phyloP scores from a whole-genome alignment of 2,888 invertebrate species.

The Phaonia tiefii region DNA sequence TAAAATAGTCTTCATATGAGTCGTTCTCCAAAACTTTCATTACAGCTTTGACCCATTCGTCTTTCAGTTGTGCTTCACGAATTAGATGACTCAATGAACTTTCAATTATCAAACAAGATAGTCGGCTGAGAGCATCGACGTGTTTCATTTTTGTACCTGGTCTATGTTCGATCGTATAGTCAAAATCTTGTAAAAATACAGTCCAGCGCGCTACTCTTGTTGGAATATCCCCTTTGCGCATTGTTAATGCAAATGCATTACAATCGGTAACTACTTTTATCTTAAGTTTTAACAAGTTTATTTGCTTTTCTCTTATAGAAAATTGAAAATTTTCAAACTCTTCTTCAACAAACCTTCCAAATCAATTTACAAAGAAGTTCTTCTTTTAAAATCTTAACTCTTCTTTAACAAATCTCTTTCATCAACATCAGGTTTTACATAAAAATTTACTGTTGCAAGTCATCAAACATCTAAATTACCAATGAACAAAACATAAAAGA shows the following conservation, averaged over 20 bases:
- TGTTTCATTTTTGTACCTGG: slow-evolving; percentile 62
- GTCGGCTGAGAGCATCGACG: slow-evolving; percentile 58
- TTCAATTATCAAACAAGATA: slow-evolving; percentile 52
- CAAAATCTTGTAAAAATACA: slow-evolving; percentile 67
- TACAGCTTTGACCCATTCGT: slow-evolving; percentile 59
- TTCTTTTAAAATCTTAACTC: too few relatives aligned
- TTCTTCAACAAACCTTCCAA: too few relatives aligned
- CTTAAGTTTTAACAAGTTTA: too few relatives aligned
- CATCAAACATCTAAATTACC: too few relatives aligned
- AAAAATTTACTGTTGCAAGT: too few relatives aligned
- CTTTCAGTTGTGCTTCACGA: slow-evolving; percentile 49
- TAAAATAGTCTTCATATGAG: slow-evolving; percentile 54
- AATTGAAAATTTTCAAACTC: too few relatives aligned
- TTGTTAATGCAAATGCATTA: slow-evolving; percentile 56
- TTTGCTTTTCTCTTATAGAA: too few relatives aligned
- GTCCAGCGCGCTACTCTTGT: slow-evolving; percentile 57
- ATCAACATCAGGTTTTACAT: too few relatives aligned
- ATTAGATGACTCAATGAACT: slow-evolving; percentile 53
- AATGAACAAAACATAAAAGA: too few relatives aligned
- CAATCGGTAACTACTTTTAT: slow-evolving; percentile 56
- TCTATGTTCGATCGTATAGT: slow-evolving; percentile 68
- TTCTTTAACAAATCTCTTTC: too few relatives aligned
- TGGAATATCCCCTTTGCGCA: slow-evolving; percentile 55
- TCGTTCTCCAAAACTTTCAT: slow-evolving; percentile 42
- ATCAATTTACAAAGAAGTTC: too few relatives aligned